phyloP scores from a whole-genome alignment of 2,113 vertebrate genomes.

The Hoplias malabaricus region DNA sequence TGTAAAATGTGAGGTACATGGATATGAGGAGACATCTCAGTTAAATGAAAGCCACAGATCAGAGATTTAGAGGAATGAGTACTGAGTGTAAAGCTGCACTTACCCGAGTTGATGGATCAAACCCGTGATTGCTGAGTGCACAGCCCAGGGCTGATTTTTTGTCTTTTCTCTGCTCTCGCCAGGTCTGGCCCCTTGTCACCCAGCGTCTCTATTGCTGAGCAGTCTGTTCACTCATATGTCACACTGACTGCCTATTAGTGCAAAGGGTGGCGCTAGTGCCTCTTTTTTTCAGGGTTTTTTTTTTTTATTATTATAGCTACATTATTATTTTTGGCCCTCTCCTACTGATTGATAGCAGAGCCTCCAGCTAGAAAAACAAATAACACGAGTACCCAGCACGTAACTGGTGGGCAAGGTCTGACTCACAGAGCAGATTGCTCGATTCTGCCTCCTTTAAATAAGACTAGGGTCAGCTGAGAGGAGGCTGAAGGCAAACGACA shows the following conservation, averaged over 20 bases:
- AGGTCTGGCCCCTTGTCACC: slow-evolving; percentile 14
- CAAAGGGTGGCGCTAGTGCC: slow-evolving; percentile 11
- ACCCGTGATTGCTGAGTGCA: slow-evolving; percentile 4
- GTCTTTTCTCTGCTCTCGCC: not conserved
- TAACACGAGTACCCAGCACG: slow-evolving; percentile 54
- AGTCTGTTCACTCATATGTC: slow-evolving; percentile 56
- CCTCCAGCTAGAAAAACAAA: slow-evolving; percentile 64
- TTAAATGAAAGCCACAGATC: not conserved
- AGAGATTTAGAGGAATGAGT: not conserved
- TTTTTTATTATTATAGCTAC: slow-evolving; percentile 31
- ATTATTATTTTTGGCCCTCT: slow-evolving; percentile 50
- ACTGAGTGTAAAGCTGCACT: not conserved
- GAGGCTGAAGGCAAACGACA: not conserved
- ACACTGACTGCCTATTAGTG: slow-evolving; percentile 46
- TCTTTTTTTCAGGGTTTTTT: slow-evolving; percentile 32
- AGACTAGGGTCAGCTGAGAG: slow-evolving; percentile 35
- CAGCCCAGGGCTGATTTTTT: slow-evolving; percentile 10
- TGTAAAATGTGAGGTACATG: too few species aligned
- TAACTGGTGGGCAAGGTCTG: slow-evolving; percentile 50
- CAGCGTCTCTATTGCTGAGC: slow-evolving; percentile 25
- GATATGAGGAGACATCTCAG: too few species aligned
- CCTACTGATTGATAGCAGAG: slow-evolving; percentile 64
- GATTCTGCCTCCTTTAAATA: slow-evolving; percentile 61
- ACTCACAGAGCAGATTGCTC: slow-evolving; percentile 54
- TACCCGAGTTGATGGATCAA: not conserved